Evolutionary conservation across 2,797 vertebrate genomes (phyloP).

Genomic region (Heteromormyrus szaboi): DNA sequence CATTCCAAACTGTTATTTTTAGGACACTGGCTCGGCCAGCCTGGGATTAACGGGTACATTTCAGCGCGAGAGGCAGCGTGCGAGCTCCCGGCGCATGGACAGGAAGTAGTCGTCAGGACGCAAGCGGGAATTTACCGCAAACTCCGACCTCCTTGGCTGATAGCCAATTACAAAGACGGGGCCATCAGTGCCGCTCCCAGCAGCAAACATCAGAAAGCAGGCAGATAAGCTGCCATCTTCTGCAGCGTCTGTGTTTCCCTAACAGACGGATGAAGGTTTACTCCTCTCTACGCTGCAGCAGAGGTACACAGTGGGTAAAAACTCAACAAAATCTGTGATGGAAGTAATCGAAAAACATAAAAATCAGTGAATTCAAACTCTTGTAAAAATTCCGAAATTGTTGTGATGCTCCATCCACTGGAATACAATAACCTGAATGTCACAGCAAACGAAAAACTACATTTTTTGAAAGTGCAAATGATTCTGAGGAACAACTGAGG

Average conservation of each 20-base stretch:
- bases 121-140: constrained; percentile 11
- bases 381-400: not conserved
- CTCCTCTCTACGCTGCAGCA: not conserved
- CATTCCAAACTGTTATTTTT: constrained; percentile 67
- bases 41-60: constrained; percentile 60
- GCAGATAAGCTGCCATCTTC: not conserved
- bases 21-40: constrained; percentile 49
- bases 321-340: not conserved
- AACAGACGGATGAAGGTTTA: not conserved
- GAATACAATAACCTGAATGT: not conserved
- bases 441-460: not conserved
- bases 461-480: not conserved
- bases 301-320: not conserved
- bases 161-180: not conserved
- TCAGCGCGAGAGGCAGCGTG: constrained; percentile 12
- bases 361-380: not conserved
- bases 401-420: not conserved
- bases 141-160: not conserved
- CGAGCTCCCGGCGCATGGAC: not conserved
- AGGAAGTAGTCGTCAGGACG: not conserved
- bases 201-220: not conserved
- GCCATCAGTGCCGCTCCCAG: not conserved
- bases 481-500: not conserved
- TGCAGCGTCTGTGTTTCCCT: not conserved
- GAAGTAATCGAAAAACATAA: not conserved